Evolutionary conservation across 2,797 vertebrate species (phyloP).

Genomic region (Cyclura pinguis): DNA sequence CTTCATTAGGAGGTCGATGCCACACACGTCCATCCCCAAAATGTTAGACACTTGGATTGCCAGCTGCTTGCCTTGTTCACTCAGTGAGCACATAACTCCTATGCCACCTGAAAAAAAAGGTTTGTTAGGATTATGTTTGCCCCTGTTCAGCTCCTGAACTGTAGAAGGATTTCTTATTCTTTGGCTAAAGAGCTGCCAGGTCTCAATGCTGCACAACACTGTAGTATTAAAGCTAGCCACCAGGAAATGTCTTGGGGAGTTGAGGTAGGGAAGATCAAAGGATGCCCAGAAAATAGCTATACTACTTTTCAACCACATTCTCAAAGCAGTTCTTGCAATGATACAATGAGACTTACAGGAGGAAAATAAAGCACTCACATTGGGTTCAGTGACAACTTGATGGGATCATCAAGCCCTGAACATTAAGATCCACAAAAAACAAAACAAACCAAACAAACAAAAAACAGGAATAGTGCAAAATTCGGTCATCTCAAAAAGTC

Average conservation of each 20-base stretch:
- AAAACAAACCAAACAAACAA: not conserved
- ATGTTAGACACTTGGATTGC: constrained; percentile 86
- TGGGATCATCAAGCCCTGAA: not conserved
- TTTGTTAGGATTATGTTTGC: constrained; percentile 7
- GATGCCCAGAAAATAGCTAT: not conserved
- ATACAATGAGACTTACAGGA: not conserved
- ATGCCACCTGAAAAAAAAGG: constrained; percentile 76
- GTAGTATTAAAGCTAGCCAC: no score
- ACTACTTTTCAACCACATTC: not conserved
- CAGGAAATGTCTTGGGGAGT: not conserved
- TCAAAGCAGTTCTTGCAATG: not conserved
- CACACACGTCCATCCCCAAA: constrained; percentile 85
- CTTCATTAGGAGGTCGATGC: constrained; percentile 86
- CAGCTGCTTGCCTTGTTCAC: constrained; percentile 85
- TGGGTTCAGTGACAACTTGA: not conserved
- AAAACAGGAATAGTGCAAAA: not conserved
- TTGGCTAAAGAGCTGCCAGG: not conserved
- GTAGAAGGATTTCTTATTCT: not conserved
- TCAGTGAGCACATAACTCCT: constrained; percentile 85
- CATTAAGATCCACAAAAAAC: not conserved
- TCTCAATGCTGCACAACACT: no score
- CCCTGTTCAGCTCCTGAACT: constrained; percentile 29
- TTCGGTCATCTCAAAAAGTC: not conserved
- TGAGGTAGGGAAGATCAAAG: not conserved
- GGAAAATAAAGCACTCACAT: not conserved